Conservation (phyloP, 2,797 vertebrate genomes). For the Gobio occitaniae region DNA sequence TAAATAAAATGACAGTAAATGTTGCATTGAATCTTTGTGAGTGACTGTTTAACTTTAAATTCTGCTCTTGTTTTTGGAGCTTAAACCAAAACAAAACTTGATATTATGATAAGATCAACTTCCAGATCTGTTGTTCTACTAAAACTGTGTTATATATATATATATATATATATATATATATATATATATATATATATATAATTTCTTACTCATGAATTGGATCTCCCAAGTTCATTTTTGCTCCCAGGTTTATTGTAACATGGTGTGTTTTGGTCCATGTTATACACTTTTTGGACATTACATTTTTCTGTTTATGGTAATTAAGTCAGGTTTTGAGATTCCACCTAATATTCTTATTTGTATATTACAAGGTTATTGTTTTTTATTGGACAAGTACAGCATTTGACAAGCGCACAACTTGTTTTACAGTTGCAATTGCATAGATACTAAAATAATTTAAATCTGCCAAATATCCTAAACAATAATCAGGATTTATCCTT, state of each 20-base stretch:
- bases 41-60: conserved; percentile 9
- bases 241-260: background rate
- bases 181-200: background rate
- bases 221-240: background rate
- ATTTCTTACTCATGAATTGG: background rate
- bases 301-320: background rate
- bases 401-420: background rate
- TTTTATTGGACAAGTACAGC: background rate
- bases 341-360: background rate
- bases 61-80: background rate
- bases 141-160: background rate
- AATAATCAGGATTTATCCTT: background rate
- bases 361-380: background rate
- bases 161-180: too few relatives aligned
- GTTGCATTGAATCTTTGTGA: background rate
- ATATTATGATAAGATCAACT: background rate
- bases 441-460: background rate
- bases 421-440: background rate
- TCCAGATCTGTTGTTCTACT: background rate
- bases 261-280: background rate
- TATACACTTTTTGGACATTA: background rate
- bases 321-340: background rate
- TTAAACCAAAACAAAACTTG: background rate
- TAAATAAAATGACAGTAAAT: background rate
- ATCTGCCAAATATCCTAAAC: background rate